Evolutionary conservation across 2,113 vertebrate genomes (phyloP).

Genomic region (Tachysurus fulvidraco): DNA sequence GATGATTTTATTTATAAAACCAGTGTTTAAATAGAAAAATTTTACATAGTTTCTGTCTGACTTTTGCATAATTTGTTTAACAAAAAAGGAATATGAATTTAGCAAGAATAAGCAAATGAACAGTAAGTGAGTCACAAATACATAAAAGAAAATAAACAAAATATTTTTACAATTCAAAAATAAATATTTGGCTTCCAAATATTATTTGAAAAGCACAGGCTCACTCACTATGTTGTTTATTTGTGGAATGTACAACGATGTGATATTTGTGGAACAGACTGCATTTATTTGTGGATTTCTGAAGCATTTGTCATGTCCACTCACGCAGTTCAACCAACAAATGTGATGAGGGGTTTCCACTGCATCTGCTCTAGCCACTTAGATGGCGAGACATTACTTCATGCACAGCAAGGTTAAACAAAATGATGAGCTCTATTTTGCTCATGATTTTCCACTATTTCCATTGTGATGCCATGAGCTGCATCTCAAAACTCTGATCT

Average conservation of each 20-base stretch:
- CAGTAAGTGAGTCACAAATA: neutral
- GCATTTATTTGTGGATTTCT: neutral
- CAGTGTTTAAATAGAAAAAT: neutral
- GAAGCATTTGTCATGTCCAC: neutral
- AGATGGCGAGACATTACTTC: neutral
- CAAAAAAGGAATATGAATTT: neutral
- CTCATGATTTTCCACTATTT: neutral
- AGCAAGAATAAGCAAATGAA: neutral
- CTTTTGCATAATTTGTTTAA: neutral
- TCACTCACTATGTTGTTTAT: neutral
- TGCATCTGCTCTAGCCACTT: neutral
- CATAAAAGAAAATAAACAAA: neutral
- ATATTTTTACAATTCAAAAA: neutral
- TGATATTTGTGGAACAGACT: constrained; percentile 1
- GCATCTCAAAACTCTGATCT: neutral
- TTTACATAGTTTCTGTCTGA: neutral
- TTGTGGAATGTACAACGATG: neutral
- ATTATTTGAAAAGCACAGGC: neutral
- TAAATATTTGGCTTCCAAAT: neutral
- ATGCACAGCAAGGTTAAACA: neutral
- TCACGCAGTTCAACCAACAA: neutral
- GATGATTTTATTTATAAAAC: neutral
- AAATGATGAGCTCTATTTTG: neutral
- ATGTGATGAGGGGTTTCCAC: neutral
- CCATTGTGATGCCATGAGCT: neutral